Evolutionary conservation across 2,113 vertebrate genomes (phyloP), one percentile per base, ranked within the genome.

Genomic region (Mixornis gularis): DNA sequence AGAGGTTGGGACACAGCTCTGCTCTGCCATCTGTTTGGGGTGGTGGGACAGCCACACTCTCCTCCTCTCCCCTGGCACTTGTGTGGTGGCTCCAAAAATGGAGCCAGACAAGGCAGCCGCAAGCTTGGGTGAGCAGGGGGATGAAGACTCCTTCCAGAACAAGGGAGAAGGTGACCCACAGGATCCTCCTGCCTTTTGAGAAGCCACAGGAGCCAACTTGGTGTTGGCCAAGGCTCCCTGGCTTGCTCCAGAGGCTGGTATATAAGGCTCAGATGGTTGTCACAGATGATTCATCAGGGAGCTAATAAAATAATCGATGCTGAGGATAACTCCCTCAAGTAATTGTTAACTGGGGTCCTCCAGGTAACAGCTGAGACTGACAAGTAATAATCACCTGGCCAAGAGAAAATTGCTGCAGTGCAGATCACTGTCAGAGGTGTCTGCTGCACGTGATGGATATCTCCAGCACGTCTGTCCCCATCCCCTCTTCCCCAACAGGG

Each of bases 301-400:
- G 71, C 85, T 87, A 93, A 91, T 91, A 86, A 96, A 92, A 79
- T 65, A 94, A 85, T 91, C 89, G 7, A 87, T 91, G 89, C 73
- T 93, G 77, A 38, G 59, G 38, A 84, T 48, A 91, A 80, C 3
- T 29, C 68, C 69, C 64, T 81, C 29, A 44, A 92, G 76, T 66
- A 85, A 96, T 77, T 89, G 88, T 79, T 88, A 66, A 86, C 76
- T 46, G 46, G 59, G 85, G 30, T 85, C 91, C 79, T 92, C 53
- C 79, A 93, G 70, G 90, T 96, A 96, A 66, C 88, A 80, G 43
- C 59, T 83, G 80, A 46, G 6, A 8, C 87, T 74, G 82, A 80
- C 74, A 73, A 94, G 93, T 91, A 92, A 89, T 89, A 69, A 93
- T 85, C 0, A 1, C 36, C 82, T 18, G 25, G 83, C 87, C 82